These are phyloP conservation scores for Leptopilina syphax DNA, from an alignment of 2,888 invertebrate species.

Conservation along the genomic window DNA sequence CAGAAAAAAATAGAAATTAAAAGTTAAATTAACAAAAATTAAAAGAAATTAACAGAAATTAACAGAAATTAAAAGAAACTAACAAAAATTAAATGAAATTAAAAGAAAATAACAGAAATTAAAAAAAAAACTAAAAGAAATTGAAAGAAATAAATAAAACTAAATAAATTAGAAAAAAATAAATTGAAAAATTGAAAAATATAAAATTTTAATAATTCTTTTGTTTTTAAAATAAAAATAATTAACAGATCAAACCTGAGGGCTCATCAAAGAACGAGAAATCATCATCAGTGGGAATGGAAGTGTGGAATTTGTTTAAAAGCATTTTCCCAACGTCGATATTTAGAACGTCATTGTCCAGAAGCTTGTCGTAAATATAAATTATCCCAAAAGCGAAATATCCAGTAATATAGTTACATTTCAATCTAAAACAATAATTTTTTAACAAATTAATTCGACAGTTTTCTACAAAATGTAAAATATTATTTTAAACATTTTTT, in stretches of 20 bases:
- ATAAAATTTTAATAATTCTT: background rate
- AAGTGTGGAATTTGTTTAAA: constrained; percentile 83
- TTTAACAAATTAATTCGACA: background rate
- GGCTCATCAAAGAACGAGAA: constrained; percentile 85
- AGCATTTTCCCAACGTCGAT: constrained; percentile 84
- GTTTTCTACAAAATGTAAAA: background rate
- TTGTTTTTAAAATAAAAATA: constrained; percentile 8
- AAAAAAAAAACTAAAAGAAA: too few species aligned
- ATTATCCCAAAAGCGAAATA: constrained; percentile 70
- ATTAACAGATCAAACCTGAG: constrained; percentile 82
- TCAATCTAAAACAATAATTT: background rate
- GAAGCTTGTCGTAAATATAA: constrained; percentile 84
- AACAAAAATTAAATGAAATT: background rate
- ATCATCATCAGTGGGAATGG: constrained; percentile 85
- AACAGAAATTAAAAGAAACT: too few species aligned
- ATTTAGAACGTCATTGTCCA: constrained; percentile 82
- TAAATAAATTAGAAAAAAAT: too few species aligned
- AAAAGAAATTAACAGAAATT: background rate
- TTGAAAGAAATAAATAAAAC: too few species aligned
- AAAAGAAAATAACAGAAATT: too few species aligned
- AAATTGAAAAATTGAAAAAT: background rate
- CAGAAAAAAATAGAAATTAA: background rate
- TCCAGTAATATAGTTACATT: constrained; percentile 50
- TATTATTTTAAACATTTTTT: background rate
- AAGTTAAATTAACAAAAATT: too few species aligned